A percentile compares a stretch with the other conserved stretches of the same genome.
phyloP scores from a whole-genome alignment of 2,113 vertebrate genomes.

The Trematocara macrostoma region DNA sequence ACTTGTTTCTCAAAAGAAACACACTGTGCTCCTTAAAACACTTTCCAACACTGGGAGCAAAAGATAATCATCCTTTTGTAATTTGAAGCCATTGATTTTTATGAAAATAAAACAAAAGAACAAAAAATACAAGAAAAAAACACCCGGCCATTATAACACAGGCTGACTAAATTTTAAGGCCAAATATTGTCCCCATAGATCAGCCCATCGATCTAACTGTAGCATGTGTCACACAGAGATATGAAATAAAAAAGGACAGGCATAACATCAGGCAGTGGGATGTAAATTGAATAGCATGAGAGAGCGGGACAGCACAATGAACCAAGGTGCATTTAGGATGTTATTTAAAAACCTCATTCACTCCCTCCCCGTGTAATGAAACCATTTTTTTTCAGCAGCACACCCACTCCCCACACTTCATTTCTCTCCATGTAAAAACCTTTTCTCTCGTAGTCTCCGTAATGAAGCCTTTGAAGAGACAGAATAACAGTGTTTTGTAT shows the following conservation, averaged over 20 bases:
- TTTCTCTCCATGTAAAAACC: neutral
- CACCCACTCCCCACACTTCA: slow-evolving; percentile 14
- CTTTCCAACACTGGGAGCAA: neutral
- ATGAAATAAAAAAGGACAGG: neutral
- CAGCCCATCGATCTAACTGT: neutral
- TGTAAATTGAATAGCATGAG: neutral
- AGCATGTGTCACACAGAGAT: neutral
- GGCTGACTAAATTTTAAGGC: neutral
- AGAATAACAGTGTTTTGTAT: neutral
- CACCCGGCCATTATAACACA: neutral
- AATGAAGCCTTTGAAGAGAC: slow-evolving; percentile 13
- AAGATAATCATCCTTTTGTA: neutral
- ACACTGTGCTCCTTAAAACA: neutral
- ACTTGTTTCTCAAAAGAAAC: neutral
- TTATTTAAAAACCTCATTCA: slow-evolving; percentile 21
- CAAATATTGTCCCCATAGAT: neutral
- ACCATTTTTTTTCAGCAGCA: slow-evolving; percentile 8
- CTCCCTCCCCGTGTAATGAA: neutral
- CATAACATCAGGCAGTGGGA: neutral
- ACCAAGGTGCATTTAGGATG: neutral
- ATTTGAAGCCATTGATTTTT: neutral
- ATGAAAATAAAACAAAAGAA: neutral
- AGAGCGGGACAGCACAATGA: neutral
- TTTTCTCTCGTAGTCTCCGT: neutral
- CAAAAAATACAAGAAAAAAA: neutral